A percentile compares a stretch with the other conserved stretches of the same genome.
Evolutionary conservation across 2,888 invertebrate species (phyloP).

Genomic region (Opisthograptis luteolata): DNA sequence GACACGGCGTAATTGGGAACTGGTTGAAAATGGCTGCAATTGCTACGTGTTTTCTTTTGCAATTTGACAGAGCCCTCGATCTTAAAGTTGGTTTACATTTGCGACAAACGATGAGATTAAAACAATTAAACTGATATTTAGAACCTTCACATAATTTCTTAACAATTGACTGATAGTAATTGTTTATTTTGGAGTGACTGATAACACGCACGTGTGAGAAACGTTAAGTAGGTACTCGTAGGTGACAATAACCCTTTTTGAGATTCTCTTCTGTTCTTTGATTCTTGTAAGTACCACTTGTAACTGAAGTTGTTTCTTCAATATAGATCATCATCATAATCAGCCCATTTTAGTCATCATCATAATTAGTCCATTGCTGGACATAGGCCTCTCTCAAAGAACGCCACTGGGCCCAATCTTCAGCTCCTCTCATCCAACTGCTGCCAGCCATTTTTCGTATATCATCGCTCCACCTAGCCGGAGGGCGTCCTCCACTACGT

Average conservation of each 20-base stretch:
- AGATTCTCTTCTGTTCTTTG: too few species aligned
- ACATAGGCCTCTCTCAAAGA: too few species aligned
- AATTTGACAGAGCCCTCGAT: neutral
- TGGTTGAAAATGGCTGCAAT: slow-evolving; percentile 26
- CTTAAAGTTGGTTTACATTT: neutral
- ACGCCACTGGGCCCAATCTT: too few species aligned
- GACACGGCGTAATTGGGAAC: neutral
- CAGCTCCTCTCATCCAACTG: too few species aligned
- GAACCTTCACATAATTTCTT: slow-evolving; percentile 71
- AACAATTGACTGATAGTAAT: slow-evolving; percentile 54
- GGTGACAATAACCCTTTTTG: slow-evolving; percentile 9
- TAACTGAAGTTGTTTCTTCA: too few species aligned
- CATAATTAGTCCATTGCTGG: too few species aligned
- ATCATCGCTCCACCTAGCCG: too few species aligned
- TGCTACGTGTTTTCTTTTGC: slow-evolving; percentile 36
- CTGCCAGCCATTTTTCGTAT: too few species aligned
- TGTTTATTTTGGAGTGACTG: slow-evolving; percentile 35
- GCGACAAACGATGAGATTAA: slow-evolving; percentile 54
- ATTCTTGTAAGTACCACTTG: too few species aligned
- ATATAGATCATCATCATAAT: too few species aligned
- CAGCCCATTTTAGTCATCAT: too few species aligned
- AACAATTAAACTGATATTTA: slow-evolving; percentile 62
- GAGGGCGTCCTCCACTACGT: too few species aligned
- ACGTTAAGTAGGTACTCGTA: slow-evolving; percentile 18
- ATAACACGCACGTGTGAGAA: slow-evolving; percentile 32